These are phyloP conservation scores for Petrocephalus schoutedeni DNA, from an alignment of 2,797 vertebrate species.

Conservation along the genomic window DNA sequence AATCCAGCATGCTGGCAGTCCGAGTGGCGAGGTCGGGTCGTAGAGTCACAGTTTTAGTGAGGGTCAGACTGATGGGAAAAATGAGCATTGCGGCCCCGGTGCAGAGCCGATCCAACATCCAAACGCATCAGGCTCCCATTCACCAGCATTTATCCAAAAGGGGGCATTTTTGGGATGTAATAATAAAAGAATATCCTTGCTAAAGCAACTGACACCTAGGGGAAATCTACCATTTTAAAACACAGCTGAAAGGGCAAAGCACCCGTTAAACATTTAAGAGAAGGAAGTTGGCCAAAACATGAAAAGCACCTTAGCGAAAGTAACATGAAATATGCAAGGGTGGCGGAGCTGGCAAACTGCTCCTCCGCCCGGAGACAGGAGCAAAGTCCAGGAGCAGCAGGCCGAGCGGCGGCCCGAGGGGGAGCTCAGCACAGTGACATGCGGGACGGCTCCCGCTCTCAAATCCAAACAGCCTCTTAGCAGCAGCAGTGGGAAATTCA, in stretches of 20 bases:
- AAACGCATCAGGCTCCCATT: not conserved
- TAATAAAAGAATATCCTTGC: not conserved
- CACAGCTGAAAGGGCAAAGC: not conserved
- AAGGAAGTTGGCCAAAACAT: not conserved
- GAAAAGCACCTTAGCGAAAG: not conserved
- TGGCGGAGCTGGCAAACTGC: not conserved
- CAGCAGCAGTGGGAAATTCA: not conserved
- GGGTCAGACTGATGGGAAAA: not conserved
- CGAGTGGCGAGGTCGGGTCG: not conserved
- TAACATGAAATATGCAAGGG: conserved; percentile 12
- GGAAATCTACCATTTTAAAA: not conserved
- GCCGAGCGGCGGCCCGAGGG: not conserved
- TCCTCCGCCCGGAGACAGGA: not conserved
- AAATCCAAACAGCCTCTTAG: not conserved
- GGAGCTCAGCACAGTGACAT: too few species aligned
- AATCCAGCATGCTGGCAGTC: not conserved
- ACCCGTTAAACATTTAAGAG: not conserved
- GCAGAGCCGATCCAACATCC: not conserved
- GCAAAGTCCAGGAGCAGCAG: not conserved
- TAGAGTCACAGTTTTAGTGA: not conserved
- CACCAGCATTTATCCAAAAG: not conserved
- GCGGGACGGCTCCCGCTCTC: too few species aligned
- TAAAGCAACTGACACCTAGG: not conserved
- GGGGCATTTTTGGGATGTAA: not conserved
- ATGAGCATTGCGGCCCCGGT: too few species aligned